Evolutionary conservation across 2,797 vertebrate species (phyloP).

Genomic region (Schizopygopsis pylzovi): DNA sequence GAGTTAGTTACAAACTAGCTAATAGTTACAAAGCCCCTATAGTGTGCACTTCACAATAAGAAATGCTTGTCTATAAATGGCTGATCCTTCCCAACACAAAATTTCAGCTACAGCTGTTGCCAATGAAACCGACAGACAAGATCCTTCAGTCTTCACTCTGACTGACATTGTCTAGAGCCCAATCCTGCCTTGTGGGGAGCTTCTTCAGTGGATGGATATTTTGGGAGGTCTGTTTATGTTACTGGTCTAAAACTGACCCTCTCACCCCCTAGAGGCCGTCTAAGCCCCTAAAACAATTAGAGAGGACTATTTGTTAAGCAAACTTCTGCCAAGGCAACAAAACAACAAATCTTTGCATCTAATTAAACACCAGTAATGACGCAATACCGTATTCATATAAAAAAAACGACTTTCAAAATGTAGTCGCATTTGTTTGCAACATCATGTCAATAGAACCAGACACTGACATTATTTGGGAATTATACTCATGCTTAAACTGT

Average conservation of each 20-base stretch:
- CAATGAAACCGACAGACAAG: background rate
- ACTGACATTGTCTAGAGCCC: background rate
- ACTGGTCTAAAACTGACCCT: slow-evolving; percentile 32
- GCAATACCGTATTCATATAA: background rate
- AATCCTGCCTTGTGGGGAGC: background rate
- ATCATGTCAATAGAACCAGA: background rate
- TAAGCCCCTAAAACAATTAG: slow-evolving; percentile 25
- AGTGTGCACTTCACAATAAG: background rate
- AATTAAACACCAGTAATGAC: slow-evolving; percentile 9
- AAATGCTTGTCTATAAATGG: background rate
- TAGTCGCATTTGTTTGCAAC: background rate
- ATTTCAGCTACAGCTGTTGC: background rate
- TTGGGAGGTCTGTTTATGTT: background rate
- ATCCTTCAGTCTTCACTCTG: background rate
- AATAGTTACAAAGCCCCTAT: background rate
- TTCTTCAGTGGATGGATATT: slow-evolving; percentile 7
- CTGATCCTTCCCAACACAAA: background rate
- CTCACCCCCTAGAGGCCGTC: slow-evolving; percentile 9
- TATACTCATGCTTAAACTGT: background rate
- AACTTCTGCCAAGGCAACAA: slow-evolving; percentile 36
- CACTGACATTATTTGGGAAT: background rate
- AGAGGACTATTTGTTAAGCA: slow-evolving; percentile 31
- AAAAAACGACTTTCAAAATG: background rate
- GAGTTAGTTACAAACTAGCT: background rate
- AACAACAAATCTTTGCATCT: slow-evolving; percentile 16